A percentile compares a stretch with the other conserved stretches of the same genome.
Conservation (phyloP, 2,888 invertebrate species). For the Eristalis pertinax region DNA sequence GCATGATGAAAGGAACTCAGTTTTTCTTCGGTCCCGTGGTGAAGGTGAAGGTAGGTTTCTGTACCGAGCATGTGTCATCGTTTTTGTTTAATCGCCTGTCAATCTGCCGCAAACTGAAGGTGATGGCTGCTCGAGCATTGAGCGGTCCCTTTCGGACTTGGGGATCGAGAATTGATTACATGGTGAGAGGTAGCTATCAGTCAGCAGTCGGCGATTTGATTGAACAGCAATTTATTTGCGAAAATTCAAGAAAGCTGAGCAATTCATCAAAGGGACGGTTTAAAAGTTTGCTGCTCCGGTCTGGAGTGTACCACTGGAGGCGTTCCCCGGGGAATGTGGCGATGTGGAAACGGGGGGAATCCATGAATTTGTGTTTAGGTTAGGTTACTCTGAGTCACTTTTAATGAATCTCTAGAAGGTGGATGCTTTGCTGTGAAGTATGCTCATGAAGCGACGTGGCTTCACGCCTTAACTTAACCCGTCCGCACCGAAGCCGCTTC, state of each 20-base stretch:
- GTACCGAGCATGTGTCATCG: not conserved
- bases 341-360: too few relatives aligned
- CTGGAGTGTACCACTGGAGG: too few relatives aligned
- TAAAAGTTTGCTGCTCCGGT: not conserved
- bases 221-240: not conserved
- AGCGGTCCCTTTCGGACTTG: not conserved
- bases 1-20: not conserved
- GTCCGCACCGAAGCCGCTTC: too few relatives aligned
- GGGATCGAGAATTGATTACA: not conserved
- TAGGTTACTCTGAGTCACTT: too few relatives aligned
- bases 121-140: not conserved
- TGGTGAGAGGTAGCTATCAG: not conserved
- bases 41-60: not conserved
- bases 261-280: not conserved
- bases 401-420: too few relatives aligned
- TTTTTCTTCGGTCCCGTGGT: not conserved
- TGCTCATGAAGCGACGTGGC: too few relatives aligned
- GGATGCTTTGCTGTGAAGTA: too few relatives aligned
- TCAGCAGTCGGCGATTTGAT: not conserved
- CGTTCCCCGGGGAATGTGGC: not conserved
- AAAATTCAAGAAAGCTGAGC: not conserved
- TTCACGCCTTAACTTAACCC: too few relatives aligned
- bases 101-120: not conserved
- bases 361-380: too few relatives aligned
- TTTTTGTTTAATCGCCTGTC: not conserved